A percentile compares a stretch with the other conserved stretches of the same genome.
These are phyloP conservation scores for Heterodera schachtii DNA, from an alignment of 1,140 invertebrate genomes.

Conservation along the genomic window DNA sequence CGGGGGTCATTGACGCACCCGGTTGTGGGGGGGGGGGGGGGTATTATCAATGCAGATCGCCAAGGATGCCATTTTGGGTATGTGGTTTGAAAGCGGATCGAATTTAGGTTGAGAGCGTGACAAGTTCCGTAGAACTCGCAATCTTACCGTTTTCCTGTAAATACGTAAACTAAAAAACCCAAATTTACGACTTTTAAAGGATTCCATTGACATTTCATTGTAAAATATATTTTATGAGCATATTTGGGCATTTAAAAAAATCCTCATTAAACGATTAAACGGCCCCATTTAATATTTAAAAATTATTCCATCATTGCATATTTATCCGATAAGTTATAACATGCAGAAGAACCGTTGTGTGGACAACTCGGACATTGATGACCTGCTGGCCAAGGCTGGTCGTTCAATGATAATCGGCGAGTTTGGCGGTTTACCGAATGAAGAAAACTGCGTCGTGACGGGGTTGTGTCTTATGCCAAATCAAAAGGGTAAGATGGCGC, in stretches of 20 bases:
- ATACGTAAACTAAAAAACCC: no score
- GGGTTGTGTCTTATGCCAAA: not conserved
- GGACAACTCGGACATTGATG: not conserved
- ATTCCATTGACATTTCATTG: no score
- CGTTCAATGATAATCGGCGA: constrained; percentile 13
- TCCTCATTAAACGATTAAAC: no score
- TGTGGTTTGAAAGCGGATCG: no score
- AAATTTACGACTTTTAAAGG: no score
- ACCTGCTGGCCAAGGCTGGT: not conserved
- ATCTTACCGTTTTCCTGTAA: no score
- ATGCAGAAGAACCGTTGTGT: not conserved
- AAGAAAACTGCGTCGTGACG: not conserved
- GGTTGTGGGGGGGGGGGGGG: not conserved
- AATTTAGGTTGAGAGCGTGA: no score
- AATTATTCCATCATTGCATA: not conserved
- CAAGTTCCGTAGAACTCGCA: no score
- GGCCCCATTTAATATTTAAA: no score
- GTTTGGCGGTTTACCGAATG: constrained; percentile 4
- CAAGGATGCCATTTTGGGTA: not conserved
- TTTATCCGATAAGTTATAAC: not conserved
- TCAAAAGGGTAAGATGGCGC: not conserved
- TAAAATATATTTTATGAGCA: no score
- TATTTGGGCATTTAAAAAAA: no score
- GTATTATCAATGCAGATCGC: not conserved
- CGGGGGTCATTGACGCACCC: not conserved